phyloP scores from a whole-genome alignment of 2,113 vertebrate species.

The Pelmatolapia mariae region DNA sequence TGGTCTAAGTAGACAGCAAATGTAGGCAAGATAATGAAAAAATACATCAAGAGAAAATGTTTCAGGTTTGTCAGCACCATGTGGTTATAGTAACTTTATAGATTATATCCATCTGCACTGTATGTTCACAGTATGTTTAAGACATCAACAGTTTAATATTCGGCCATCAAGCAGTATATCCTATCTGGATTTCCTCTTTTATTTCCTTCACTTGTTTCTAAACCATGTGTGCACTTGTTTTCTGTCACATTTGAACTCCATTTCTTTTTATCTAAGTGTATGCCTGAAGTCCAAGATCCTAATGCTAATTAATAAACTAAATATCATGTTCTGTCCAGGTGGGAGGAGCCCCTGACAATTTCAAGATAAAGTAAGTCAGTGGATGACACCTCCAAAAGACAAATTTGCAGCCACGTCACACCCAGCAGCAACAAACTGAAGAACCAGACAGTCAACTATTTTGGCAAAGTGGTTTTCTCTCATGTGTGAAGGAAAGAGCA shows the following conservation, averaged over 20 bases:
- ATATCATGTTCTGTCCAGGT: background rate
- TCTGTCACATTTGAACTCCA: background rate
- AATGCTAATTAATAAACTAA: background rate
- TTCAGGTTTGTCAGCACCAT: background rate
- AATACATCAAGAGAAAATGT: background rate
- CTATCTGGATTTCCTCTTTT: background rate
- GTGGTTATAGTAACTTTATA: background rate
- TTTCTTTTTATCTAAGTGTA: background rate
- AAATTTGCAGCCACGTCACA: conserved; percentile 8
- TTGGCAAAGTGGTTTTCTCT: background rate
- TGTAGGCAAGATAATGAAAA: background rate
- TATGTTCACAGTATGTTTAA: background rate
- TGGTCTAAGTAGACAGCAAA: background rate
- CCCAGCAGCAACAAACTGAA: background rate
- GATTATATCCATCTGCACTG: background rate
- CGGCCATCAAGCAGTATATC: background rate
- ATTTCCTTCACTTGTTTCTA: background rate
- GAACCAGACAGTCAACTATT: background rate
- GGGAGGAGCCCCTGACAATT: background rate
- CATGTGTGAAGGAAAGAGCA: background rate
- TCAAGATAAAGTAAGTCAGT: background rate
- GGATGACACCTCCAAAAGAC: background rate
- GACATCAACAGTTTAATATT: background rate
- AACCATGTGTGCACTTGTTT: background rate
- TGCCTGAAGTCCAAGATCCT: background rate